Evolutionary conservation across 1,140 invertebrate genomes (phyloP).

Genomic region (Battus philenor): DNA sequence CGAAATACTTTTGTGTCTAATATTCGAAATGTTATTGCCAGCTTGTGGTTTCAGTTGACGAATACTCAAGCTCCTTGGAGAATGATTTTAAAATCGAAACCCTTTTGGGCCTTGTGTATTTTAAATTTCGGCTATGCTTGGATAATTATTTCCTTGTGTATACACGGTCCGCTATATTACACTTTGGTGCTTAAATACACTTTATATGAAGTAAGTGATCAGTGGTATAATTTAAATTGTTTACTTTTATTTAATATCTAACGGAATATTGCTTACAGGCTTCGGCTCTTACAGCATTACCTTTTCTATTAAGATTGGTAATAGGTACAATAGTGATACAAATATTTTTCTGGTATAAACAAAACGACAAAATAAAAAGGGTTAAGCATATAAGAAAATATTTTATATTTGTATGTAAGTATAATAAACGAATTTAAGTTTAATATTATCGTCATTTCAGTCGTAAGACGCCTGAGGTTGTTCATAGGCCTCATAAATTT

Average conservation of each 20-base stretch:
- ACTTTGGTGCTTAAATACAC: constrained; percentile 40
- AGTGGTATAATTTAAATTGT: too few relatives aligned
- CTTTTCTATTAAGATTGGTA: constrained; percentile 56
- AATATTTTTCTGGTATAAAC: constrained; percentile 51
- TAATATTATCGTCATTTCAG: too few relatives aligned
- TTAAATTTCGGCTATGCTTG: constrained; percentile 65
- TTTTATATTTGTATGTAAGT: constrained; percentile 63
- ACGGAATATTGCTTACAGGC: constrained; percentile 36
- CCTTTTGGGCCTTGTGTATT: constrained; percentile 59
- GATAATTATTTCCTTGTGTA: constrained; percentile 58
- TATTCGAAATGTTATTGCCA: too few relatives aligned
- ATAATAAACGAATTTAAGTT: too few relatives aligned
- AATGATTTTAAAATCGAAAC: constrained; percentile 48
- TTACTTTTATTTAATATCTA: background rate
- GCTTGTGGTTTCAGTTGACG: constrained; percentile 38
- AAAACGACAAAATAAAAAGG: constrained; percentile 30
- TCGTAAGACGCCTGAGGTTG: too few relatives aligned
- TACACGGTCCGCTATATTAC: constrained; percentile 60
- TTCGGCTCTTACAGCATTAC: constrained; percentile 53
- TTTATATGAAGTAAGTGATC: constrained; percentile 49
- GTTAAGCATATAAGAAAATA: constrained; percentile 53
- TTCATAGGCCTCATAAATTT: too few relatives aligned
- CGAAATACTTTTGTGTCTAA: too few relatives aligned
- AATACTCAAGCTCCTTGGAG: constrained; percentile 58
- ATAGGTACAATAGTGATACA: constrained; percentile 57